phyloP scores from a whole-genome alignment of 1,140 invertebrate species.

The Globodera rostochiensis region DNA sequence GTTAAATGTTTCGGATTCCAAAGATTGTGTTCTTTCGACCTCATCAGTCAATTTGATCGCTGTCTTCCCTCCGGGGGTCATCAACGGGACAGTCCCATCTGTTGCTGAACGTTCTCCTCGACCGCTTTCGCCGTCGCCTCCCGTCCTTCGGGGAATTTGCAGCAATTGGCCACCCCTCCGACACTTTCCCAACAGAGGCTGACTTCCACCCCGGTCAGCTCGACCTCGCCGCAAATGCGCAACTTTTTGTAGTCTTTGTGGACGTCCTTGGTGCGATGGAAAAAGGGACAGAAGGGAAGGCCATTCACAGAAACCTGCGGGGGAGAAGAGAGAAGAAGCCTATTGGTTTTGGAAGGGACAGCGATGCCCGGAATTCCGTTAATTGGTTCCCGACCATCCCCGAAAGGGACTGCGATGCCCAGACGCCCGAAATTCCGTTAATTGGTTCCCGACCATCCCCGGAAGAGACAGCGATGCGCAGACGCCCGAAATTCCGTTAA shows the following conservation, averaged over 20 bases:
- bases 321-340: neutral
- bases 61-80: neutral
- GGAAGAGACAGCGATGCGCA: too few species aligned
- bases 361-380: too few species aligned
- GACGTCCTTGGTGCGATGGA: slow-evolving; percentile 56
- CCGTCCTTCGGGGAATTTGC: neutral
- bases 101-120: neutral
- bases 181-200: slow-evolving; percentile 18
- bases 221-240: slow-evolving; percentile 55
- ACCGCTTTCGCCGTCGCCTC: neutral
- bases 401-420: too few species aligned
- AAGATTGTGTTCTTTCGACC: too few species aligned
- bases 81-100: neutral
- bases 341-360: too few species aligned
- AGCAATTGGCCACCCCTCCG: slow-evolving; percentile 7
- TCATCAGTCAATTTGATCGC: too few species aligned
- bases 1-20: too few species aligned
- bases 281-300: slow-evolving; percentile 56
- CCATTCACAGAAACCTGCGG: slow-evolving; percentile 55
- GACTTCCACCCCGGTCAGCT: slow-evolving; percentile 60
- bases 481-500: too few species aligned
- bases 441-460: too few species aligned
- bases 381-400: too few species aligned
- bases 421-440: too few species aligned
- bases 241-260: slow-evolving; percentile 55